Evolutionary conservation across 1,140 invertebrate genomes (phyloP), one percentile per base, ranked within the genome.

Genomic region (Orchestia grillus): DNA sequence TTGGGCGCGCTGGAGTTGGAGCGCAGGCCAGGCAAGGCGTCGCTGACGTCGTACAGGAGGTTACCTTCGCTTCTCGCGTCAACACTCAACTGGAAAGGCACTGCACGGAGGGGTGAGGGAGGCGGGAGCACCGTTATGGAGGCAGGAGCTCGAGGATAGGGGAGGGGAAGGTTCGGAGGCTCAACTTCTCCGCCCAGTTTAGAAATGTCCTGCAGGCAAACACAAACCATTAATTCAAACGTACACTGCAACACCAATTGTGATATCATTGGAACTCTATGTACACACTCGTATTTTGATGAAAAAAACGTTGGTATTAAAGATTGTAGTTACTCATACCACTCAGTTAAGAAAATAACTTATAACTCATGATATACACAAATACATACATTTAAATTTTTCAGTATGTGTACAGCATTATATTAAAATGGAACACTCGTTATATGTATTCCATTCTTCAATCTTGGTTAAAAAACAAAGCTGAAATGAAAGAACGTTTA

Each of bases 121-220:
- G 44, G 92, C 1, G 92, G 92, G 43, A 94, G 45, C 44, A 40
- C 92, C 8, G 43, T 94, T 47, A 94, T 44, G 3, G 43, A 45
- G 44, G 92, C 23, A 19, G 44, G 36, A 6, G 43, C 92, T 11
- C 44, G 92, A n/a, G 92, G 92, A 44, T 94, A 94, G 41, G 47
- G 43, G 43, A 94, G 44, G 44, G 92, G 41, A 23, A 94, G 92
- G 4, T 94, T 44, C 19, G 92, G 92, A 47, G 92, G 44, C 11
- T 44, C 44, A 19, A 47, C 92, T 44, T 19, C 92, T 16, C 92
- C 44, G 1, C 44, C 92, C 43, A 94, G 92, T 94, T 47, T 94
- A 94, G 92, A 44, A 45, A 94, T 94, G 44, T 94, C 92, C 92
- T 94, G 92, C 43, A 94, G 44, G 23, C 92, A 94, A 94, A 94